phyloP scores from a whole-genome alignment of 2,113 vertebrate species.

The Rhynchopsitta pachyrhyncha region DNA sequence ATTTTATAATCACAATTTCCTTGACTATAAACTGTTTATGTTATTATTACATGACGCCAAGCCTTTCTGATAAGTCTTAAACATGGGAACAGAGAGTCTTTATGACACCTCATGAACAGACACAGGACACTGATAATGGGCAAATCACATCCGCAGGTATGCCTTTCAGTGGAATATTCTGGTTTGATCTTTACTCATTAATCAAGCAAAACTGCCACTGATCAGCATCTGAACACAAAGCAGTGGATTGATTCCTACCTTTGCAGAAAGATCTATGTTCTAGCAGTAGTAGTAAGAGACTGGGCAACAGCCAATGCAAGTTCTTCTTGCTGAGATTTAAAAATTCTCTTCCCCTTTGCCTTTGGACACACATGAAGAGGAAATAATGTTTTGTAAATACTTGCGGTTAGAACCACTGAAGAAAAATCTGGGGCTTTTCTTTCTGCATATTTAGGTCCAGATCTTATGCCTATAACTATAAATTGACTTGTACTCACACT shows the following conservation, averaged over 20 bases:
- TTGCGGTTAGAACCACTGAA: background rate
- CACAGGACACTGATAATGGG: background rate
- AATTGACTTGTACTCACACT: background rate
- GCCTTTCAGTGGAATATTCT: background rate
- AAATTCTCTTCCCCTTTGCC: conserved; percentile 25
- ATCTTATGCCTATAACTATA: background rate
- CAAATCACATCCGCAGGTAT: background rate
- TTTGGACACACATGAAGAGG: conserved; percentile 26
- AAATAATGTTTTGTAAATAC: conserved; percentile 19
- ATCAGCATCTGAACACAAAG: background rate
- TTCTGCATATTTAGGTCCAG: background rate
- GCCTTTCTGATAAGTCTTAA: background rate
- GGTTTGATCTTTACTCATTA: background rate
- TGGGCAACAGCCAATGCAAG: background rate
- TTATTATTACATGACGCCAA: background rate
- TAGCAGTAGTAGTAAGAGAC: background rate
- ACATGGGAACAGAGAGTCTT: background rate
- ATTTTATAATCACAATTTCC: conserved; percentile 35
- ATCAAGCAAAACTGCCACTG: background rate
- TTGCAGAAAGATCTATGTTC: background rate
- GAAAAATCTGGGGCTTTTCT: background rate
- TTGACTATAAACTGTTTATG: conserved; percentile 27
- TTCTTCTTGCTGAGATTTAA: background rate
- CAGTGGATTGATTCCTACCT: background rate
- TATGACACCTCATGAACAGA: background rate